A percentile compares a stretch with the other conserved stretches of the same genome.
phyloP scores from a whole-genome alignment of 2,888 invertebrate species.

The Adineta ricciae region DNA sequence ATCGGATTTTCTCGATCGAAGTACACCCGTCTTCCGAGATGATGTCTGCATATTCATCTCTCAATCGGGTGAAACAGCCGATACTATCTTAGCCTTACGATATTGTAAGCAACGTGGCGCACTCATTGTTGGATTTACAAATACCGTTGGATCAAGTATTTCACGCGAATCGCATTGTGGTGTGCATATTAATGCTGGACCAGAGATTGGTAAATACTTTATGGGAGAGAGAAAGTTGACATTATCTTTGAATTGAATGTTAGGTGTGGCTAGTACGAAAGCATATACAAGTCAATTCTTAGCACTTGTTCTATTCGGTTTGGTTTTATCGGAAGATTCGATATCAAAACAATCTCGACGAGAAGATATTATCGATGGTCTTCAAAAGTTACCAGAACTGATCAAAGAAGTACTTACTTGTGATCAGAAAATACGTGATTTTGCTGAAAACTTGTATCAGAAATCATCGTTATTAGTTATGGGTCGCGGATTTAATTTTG shows the following conservation, averaged over 20 bases:
- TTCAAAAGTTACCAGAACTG: conserved; percentile 54
- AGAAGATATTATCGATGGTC: conserved; percentile 71
- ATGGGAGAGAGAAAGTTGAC: background rate
- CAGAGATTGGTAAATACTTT: conserved; percentile 75
- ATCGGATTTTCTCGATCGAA: conserved; percentile 91
- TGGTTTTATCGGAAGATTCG: conserved; percentile 94
- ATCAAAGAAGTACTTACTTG: conserved; percentile 79
- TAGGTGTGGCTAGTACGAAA: conserved; percentile 89
- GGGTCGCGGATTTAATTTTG: conserved; percentile 97
- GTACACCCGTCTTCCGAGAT: conserved; percentile 95
- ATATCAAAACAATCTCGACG: conserved; percentile 78
- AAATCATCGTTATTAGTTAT: conserved; percentile 90
- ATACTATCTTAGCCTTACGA: conserved; percentile 74
- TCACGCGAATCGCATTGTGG: conserved; percentile 98
- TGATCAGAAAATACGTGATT: conserved; percentile 70
- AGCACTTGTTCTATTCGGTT: conserved; percentile 91
- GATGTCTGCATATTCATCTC: conserved; percentile 99
- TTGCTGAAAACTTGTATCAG: conserved; percentile 78
- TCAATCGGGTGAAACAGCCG: conserved; percentile 92
- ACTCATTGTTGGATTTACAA: conserved; percentile 91
- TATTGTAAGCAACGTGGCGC: conserved; percentile 97
- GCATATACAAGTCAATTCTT: conserved; percentile 99
- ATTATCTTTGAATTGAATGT: too few species aligned
- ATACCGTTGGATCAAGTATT: conserved; percentile 95
- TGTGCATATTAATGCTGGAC: conserved; percentile 97